Evolutionary conservation across 2,888 invertebrate species (phyloP).

Genomic region (Willowsia nigromaculata): DNA sequence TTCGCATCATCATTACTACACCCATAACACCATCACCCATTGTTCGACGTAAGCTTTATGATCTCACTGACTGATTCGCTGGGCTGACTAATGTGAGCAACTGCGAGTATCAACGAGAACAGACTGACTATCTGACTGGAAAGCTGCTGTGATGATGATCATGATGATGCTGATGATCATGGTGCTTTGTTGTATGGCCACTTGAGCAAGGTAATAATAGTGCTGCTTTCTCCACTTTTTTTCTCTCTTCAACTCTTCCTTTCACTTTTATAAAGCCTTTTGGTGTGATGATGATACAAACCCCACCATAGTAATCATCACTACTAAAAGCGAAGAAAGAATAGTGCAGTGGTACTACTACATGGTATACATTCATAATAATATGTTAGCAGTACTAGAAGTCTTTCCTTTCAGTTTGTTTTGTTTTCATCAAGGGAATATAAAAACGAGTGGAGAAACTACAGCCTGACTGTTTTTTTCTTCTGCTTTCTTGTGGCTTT

Average conservation of each 20-base stretch:
- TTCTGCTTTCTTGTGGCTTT: neutral
- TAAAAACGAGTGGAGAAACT: slow-evolving; percentile 10
- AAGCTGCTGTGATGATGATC: neutral
- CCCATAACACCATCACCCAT: neutral
- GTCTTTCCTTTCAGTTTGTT: slow-evolving; percentile 49
- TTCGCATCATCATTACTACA: neutral
- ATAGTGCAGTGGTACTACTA: no score
- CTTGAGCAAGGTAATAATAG: slow-evolving; percentile 7
- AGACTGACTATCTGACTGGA: neutral
- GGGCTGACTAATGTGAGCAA: neutral
- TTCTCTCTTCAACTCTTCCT: neutral
- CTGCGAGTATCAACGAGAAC: neutral
- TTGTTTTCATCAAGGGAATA: slow-evolving; percentile 68
- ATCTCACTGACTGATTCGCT: slow-evolving; percentile 14
- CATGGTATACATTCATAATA: no score
- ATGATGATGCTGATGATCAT: neutral
- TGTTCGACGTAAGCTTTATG: neutral
- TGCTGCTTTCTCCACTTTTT: neutral
- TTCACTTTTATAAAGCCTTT: neutral
- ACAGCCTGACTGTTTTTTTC: slow-evolving; percentile 1
- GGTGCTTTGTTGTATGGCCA: neutral
- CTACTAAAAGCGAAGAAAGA: neutral
- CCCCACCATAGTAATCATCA: neutral
- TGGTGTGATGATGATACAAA: neutral
- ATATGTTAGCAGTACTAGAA: no score